A percentile compares a stretch with the other conserved stretches of the same genome.
Evolutionary conservation across 2,797 vertebrate genomes (phyloP).

Genomic region (Threskiornis aethiopicus): DNA sequence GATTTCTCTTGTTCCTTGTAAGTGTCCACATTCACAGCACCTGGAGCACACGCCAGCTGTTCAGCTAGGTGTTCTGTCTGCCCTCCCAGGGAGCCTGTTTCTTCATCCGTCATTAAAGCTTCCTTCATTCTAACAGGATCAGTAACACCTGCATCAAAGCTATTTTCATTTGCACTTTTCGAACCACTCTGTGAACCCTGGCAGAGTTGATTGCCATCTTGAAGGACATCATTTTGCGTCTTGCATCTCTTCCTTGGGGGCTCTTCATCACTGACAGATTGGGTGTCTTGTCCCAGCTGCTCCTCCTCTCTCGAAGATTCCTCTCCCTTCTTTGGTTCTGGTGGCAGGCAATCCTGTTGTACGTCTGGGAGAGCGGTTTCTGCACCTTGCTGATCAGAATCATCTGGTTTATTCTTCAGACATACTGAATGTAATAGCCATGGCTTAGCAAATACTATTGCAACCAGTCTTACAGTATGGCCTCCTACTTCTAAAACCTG

Average conservation of each 20-base stretch:
- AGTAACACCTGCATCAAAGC: neutral
- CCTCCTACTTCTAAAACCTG: slow-evolving; percentile 86
- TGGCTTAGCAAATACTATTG: slow-evolving; percentile 76
- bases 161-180: neutral
- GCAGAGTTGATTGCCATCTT: neutral
- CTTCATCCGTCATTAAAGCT: neutral
- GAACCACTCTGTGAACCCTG: neutral
- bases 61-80: neutral
- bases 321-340: neutral
- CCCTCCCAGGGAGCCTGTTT: neutral
- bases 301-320: neutral
- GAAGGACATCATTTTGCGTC: neutral
- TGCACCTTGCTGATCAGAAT: neutral
- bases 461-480: slow-evolving; percentile 79
- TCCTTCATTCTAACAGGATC: neutral
- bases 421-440: slow-evolving; percentile 84
- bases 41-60: neutral
- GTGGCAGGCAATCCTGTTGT: neutral
- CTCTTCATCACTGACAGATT: neutral
- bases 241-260: slow-evolving; percentile 43
- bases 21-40: neutral
- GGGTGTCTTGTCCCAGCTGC: neutral
- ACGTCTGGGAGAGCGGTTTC: neutral
- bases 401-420: slow-evolving; percentile 11
- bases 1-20: neutral